A percentile compares a stretch with the other conserved stretches of the same genome.
phyloP scores from a whole-genome alignment of 1,140 invertebrate species.

The Bombus consobrinus region DNA sequence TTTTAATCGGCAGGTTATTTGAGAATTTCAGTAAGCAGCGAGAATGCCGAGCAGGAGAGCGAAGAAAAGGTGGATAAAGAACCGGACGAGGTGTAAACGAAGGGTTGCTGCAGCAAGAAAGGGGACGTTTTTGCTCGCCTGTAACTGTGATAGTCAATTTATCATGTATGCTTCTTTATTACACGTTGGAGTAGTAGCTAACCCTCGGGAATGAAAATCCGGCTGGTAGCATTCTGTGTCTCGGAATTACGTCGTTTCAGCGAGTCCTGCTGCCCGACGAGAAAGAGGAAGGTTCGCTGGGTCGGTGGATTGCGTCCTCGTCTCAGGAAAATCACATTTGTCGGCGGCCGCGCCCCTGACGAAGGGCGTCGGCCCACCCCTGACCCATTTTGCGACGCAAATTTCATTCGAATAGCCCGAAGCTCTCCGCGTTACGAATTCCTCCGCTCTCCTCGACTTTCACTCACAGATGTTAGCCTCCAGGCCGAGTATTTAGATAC shows the following conservation, averaged over 20 bases:
- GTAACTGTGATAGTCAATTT: not conserved
- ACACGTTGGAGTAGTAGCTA: not conserved
- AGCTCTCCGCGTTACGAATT: slow-evolving; percentile 70
- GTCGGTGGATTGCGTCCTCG: slow-evolving; percentile 42
- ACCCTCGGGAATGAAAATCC: not conserved
- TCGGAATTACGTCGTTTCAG: not conserved
- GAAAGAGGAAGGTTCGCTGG: slow-evolving; percentile 30
- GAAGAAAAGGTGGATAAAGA: not conserved
- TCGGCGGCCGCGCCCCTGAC: slow-evolving; percentile 38
- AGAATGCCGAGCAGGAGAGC: no score
- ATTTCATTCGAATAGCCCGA: slow-evolving; percentile 66
- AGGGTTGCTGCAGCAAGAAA: not conserved
- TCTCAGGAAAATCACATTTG: slow-evolving; percentile 64
- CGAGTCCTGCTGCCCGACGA: not conserved
- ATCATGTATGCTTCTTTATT: not conserved
- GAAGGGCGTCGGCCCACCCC: slow-evolving; percentile 44
- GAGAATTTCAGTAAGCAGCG: not conserved
- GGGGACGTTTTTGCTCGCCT: not conserved
- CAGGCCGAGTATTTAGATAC: slow-evolving; percentile 70
- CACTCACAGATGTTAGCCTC: slow-evolving; percentile 55
- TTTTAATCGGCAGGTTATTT: not conserved
- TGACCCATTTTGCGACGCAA: slow-evolving; percentile 72
- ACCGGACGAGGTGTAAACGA: not conserved
- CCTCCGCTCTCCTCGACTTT: slow-evolving; percentile 47
- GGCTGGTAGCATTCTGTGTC: not conserved